phyloP scores from a whole-genome alignment of 2,888 invertebrate species.

The Ophraella communa region DNA sequence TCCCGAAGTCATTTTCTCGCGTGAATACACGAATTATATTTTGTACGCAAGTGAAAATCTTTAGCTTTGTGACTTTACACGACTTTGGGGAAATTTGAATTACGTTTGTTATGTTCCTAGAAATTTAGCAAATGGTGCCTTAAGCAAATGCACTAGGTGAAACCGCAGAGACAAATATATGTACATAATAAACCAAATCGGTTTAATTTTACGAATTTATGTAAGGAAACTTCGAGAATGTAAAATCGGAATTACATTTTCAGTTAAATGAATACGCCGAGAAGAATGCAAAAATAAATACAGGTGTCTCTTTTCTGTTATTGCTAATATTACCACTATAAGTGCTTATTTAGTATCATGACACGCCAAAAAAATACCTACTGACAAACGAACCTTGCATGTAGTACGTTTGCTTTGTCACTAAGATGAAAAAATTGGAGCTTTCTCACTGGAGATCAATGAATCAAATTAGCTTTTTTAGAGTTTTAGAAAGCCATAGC shows the following conservation, averaged over 20 bases:
- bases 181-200: not conserved
- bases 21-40: slow-evolving; percentile 27
- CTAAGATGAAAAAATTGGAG: no score
- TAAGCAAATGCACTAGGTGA: not conserved
- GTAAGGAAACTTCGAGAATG: not conserved
- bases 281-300: no score
- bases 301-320: no score
- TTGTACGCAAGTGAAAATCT: slow-evolving; percentile 30
- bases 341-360: no score
- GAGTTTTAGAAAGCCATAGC: no score
- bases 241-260: not conserved
- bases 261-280: no score
- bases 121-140: not conserved
- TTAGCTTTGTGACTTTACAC: slow-evolving; percentile 35
- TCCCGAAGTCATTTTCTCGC: slow-evolving; percentile 24
- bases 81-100: slow-evolving; percentile 29
- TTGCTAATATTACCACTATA: no score
- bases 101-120: not conserved
- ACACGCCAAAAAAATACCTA: no score
- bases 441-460: no score
- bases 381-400: no score
- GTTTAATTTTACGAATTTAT: not conserved
- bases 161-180: not conserved
- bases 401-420: no score
- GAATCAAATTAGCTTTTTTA: no score